phyloP scores from a whole-genome alignment of 2,888 invertebrate genomes.

The Melinopterus prodromus region DNA sequence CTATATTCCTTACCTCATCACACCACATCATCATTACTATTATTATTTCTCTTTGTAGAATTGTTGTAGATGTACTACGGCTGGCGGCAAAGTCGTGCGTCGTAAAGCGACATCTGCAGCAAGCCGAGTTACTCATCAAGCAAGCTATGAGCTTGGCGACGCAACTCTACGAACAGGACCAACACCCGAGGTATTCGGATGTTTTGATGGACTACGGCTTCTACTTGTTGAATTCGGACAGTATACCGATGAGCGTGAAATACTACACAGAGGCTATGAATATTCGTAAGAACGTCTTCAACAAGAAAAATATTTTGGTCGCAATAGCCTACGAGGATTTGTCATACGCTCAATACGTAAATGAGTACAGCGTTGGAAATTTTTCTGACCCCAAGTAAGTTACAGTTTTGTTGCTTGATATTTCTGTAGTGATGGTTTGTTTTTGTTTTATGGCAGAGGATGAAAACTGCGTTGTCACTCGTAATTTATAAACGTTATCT shows the following conservation, averaged over 20 bases:
- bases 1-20: neutral
- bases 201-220: slow-evolving; percentile 90
- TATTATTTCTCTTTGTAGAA: slow-evolving; percentile 58
- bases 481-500: neutral
- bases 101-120: slow-evolving; percentile 83
- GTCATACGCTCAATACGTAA: slow-evolving; percentile 91
- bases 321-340: slow-evolving; percentile 92
- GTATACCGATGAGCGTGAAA: slow-evolving; percentile 82
- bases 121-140: slow-evolving; percentile 83
- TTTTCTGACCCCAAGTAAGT: slow-evolving; percentile 79
- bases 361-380: slow-evolving; percentile 88
- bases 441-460: too few relatives aligned
- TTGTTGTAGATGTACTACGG: slow-evolving; percentile 82
- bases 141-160: slow-evolving; percentile 81
- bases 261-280: slow-evolving; percentile 81
- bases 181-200: slow-evolving; percentile 86
- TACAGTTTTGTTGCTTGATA: neutral
- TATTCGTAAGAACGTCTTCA: slow-evolving; percentile 80
- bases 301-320: slow-evolving; percentile 85
- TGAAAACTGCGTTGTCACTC: neutral
- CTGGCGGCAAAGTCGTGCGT: slow-evolving; percentile 91
- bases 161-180: slow-evolving; percentile 65
- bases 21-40: neutral
- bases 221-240: slow-evolving; percentile 89
- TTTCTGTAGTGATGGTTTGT: neutral